Conservation (phyloP, 35 echinoderm and acorn worm genomes). For the Ophiothrix spiculata region DNA sequence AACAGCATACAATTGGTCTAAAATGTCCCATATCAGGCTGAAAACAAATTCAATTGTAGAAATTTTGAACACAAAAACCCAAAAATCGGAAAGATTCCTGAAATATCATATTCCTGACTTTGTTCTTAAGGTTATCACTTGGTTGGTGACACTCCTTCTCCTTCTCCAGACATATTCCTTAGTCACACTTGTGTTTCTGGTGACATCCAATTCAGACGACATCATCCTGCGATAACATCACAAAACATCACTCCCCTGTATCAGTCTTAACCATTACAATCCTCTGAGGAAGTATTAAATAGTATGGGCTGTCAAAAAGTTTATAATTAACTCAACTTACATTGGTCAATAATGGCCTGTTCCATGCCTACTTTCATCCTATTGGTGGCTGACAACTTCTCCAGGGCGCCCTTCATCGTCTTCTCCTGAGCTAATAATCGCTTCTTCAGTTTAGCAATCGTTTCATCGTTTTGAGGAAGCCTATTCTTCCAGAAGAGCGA, state of each 20-base stretch:
- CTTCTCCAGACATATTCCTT: background rate
- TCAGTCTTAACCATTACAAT: background rate
- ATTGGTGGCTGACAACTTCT: constrained; percentile 58
- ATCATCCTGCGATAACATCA: background rate
- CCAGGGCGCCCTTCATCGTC: constrained; percentile 70
- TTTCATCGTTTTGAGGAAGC: constrained; percentile 60
- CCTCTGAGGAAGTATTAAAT: background rate
- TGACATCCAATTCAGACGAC: background rate
- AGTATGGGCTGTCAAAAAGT: background rate
- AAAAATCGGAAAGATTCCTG: too few relatives aligned
- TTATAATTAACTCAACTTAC: constrained; percentile 40
- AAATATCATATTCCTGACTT: too few relatives aligned
- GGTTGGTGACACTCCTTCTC: too few relatives aligned
- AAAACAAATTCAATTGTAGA: too few relatives aligned
- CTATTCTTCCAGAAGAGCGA: constrained; percentile 43
- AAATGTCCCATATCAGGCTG: too few relatives aligned
- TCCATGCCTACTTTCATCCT: constrained; percentile 78
- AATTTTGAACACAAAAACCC: too few relatives aligned
- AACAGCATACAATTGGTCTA: too few relatives aligned
- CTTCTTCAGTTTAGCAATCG: constrained; percentile 47
- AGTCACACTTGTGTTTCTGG: background rate
- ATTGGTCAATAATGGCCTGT: constrained; percentile 64
- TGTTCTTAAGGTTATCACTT: too few relatives aligned
- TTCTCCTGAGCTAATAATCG: constrained; percentile 67
- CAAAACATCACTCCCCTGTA: background rate